Evolutionary conservation across 2,113 vertebrate genomes (phyloP).

Genomic region (Ailurus styani): DNA sequence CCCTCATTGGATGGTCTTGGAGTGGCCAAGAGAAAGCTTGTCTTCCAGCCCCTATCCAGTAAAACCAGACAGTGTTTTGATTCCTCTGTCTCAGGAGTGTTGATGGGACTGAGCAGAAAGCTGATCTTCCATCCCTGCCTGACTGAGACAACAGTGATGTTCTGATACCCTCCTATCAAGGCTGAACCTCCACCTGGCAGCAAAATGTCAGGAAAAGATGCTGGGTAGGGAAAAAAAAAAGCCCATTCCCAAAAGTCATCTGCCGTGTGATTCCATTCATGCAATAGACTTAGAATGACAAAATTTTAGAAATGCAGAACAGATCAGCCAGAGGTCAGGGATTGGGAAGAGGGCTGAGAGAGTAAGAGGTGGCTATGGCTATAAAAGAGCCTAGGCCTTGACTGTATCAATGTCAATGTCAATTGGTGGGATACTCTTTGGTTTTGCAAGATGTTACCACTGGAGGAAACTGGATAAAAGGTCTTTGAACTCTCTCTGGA

Average conservation of each 20-base stretch:
- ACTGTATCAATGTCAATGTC: neutral
- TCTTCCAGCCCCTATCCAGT: neutral
- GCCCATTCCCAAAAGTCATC: neutral
- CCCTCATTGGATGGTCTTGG: neutral
- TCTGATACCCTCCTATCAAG: neutral
- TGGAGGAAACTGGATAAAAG: neutral
- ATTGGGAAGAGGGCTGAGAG: accelerated
- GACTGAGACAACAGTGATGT: neutral
- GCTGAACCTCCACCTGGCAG: neutral
- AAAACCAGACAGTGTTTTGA: neutral
- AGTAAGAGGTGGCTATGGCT: neutral
- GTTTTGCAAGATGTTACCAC: neutral
- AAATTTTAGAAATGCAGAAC: neutral
- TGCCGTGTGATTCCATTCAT: neutral
- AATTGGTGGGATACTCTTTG: neutral
- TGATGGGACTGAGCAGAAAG: neutral
- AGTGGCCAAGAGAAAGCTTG: neutral
- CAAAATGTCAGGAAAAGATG: neutral
- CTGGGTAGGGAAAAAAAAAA: neutral
- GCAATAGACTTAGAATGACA: neutral
- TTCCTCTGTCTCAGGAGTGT: neutral
- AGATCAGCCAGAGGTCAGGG: neutral
- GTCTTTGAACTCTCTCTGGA: neutral
- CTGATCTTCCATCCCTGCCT: neutral
- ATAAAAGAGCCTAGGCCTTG: neutral